Base-by-base conservation (phyloP, 1,140 invertebrate genomes). In the Tachypleus tridentatus region DNA sequence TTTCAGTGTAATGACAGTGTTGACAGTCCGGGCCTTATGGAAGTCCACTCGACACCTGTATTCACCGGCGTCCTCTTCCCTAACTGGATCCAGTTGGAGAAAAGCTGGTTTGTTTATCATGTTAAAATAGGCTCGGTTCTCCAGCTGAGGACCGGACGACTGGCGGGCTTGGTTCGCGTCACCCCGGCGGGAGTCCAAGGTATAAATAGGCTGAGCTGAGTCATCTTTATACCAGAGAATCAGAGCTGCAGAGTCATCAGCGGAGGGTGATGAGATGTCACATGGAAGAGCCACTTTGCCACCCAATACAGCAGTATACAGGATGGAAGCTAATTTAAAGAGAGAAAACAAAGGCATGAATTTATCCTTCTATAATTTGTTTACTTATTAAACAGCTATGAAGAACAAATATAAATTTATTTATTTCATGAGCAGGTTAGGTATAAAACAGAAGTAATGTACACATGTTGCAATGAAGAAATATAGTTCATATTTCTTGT, bases 31-130 rank as follows among this genome's bases (percentile, higher is more conserved):
- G 8, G 87, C 88, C 67, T 86, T 82, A 74, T 86, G 84, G 77
- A 91, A 93, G 76, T 92, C 89, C 9, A 92, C 89, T 51, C 91
- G 81, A 77, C 90, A 93, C 70, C 89, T 80, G 76, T 91, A 94
- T 57, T 90, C 79, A 8, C 87, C 81, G 77, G 85, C 87, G 74
- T 93, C 68, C 86, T 80, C 78, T 48, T 63, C 64, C 50, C 48
- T 49, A 11, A 64, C 60, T 8, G 64, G 64, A 56, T 60, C 11
- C 47, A 65, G 11, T 54, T 62, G 60, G 9, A 65, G 58, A 9
- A 65, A 61, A 49, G 64, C 60, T n/a, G 64, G 64, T 5, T 51
- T 29, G 4, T 8, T 47, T 50, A 54, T 49, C 8, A 61, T 64
- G 52, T 65, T 64, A 7, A 65, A 57, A 56, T 54, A 64, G n/a